phyloP scores from a whole-genome alignment of 2,113 vertebrate genomes.

The Dolichotis patagonum region DNA sequence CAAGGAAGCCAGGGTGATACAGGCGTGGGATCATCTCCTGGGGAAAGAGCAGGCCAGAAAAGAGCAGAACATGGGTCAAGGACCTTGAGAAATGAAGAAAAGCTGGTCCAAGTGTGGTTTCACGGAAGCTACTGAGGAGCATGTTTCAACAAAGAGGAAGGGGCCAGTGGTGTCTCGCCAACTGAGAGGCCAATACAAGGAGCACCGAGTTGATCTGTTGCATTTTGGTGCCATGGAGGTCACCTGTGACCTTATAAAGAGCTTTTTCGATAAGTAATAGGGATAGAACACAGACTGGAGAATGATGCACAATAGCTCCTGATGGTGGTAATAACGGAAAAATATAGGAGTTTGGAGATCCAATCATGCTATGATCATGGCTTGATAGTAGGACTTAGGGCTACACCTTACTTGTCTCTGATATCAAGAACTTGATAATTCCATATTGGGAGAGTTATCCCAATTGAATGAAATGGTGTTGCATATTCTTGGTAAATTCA shows the following conservation, averaged over 20 bases:
- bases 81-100: background rate
- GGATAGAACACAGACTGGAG: background rate
- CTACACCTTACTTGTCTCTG: background rate
- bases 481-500: background rate
- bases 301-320: fast-evolving
- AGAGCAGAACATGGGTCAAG: background rate
- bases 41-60: background rate
- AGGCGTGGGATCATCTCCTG: background rate
- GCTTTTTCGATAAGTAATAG: background rate
- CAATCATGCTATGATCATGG: too few relatives aligned
- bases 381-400: background rate
- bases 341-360: background rate
- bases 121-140: background rate
- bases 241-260: background rate
- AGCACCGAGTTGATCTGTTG: background rate
- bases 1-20: background rate
- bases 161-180: background rate
- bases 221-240: background rate
- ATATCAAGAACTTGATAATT: background rate
- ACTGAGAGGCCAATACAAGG: background rate
- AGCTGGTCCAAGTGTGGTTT: background rate
- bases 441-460: background rate
- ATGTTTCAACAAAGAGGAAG: background rate
- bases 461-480: background rate
- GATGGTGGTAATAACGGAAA: background rate